These are phyloP conservation scores for Epirrita christyi DNA, from an alignment of 2,888 invertebrate genomes.

Conservation along the genomic window DNA sequence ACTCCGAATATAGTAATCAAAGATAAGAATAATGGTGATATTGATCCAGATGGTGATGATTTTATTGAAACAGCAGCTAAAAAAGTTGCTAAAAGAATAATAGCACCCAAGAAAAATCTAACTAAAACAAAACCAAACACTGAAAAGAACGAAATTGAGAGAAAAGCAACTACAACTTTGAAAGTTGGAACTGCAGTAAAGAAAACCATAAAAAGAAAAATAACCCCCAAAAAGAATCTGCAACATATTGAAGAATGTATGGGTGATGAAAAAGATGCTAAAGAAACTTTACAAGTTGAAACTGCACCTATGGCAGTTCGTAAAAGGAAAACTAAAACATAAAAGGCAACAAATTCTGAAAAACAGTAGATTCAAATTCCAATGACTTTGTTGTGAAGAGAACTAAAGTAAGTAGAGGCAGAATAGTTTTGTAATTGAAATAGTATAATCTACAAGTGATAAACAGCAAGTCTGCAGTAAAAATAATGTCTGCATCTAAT, in stretches of 20 bases:
- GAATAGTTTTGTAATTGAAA: conserved; percentile 26
- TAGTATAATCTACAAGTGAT: conserved; percentile 35
- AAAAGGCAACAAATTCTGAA: conserved; percentile 22
- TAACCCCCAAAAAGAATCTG: conserved; percentile 13
- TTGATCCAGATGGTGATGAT: conserved; percentile 2
- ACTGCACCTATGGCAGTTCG: not conserved
- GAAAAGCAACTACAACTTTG: conserved; percentile 1
- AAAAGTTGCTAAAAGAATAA: conserved; percentile 10
- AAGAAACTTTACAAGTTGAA: conserved; percentile 1
- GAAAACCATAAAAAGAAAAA: conserved; percentile 11
- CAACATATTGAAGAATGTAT: not conserved
- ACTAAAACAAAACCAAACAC: not conserved
- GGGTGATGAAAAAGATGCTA: conserved; percentile 1
- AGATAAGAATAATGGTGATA: conserved; percentile 5
- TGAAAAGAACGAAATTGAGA: conserved; percentile 7
- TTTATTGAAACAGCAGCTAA: conserved; percentile 1
- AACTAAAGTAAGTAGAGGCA: conserved; percentile 21
- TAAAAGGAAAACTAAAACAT: conserved; percentile 36
- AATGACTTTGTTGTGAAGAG: conserved; percentile 21
- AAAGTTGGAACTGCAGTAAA: conserved; percentile 12
- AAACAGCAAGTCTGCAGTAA: conserved; percentile 48
- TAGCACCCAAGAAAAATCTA: conserved; percentile 13
- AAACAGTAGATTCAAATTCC: conserved; percentile 25
- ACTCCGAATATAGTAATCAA: conserved; percentile 21
- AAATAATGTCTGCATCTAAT: conserved; percentile 35